Percentiles rank a stretch among this genome's conserved stretches.
Conservation (phyloP, 2,888 invertebrate species). For the Furcula furcula region DNA sequence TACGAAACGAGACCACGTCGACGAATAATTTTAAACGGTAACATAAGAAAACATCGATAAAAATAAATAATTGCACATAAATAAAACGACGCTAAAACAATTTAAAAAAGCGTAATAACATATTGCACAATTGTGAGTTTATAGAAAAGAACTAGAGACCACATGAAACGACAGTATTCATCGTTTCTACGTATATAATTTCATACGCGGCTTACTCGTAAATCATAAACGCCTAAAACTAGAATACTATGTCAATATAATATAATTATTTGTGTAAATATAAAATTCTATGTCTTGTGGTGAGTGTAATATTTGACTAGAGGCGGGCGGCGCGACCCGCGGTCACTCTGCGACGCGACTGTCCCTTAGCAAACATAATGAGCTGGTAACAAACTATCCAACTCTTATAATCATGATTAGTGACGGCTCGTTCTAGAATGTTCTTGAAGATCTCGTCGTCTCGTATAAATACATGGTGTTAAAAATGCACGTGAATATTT, state of each 20-base stretch:
- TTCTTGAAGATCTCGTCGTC: too few species aligned
- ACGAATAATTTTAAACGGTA: conserved; percentile 52
- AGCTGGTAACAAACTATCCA: too few species aligned
- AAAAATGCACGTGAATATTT: too few species aligned
- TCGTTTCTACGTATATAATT: conserved; percentile 37
- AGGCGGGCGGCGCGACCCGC: conserved; percentile 62
- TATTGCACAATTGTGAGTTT: conserved; percentile 72
- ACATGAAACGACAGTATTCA: conserved; percentile 49
- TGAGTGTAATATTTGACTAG: conserved; percentile 81
- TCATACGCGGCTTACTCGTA: conserved; percentile 66
- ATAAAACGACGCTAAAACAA: conserved; percentile 61
- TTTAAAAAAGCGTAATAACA: conserved; percentile 71
- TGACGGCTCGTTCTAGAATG: too few species aligned
- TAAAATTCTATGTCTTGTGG: conserved; percentile 80
- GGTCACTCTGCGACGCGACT: conserved; percentile 6
- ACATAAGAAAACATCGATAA: conserved; percentile 41
- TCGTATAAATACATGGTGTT: too few species aligned
- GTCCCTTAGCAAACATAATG: neutral
- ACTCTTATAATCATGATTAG: too few species aligned
- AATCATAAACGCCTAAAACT: conserved; percentile 80
- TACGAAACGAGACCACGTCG: conserved; percentile 54
- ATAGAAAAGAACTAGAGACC: conserved; percentile 64
- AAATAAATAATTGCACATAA: conserved; percentile 36
- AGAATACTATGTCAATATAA: conserved; percentile 82
- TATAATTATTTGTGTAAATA: conserved; percentile 82